Evolutionary conservation across 2,797 vertebrate species (phyloP).

Genomic region (Typhlichthys subterraneus): DNA sequence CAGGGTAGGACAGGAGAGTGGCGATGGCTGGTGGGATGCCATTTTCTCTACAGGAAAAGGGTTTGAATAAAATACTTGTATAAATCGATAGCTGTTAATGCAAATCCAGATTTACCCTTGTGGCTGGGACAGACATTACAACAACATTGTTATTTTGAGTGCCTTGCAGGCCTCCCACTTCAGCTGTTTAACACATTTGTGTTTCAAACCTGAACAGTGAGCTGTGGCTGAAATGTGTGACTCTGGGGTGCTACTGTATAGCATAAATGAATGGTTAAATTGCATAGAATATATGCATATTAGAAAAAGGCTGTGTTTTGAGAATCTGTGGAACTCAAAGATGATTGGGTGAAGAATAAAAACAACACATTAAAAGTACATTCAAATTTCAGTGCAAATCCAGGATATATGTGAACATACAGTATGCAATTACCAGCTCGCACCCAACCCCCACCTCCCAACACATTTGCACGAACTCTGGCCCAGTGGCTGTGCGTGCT

Average conservation of each 20-base stretch:
- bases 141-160: no score
- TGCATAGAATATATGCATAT: no score
- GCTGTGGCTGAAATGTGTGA: no score
- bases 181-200: no score
- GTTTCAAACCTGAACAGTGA: no score
- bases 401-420: background rate
- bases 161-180: no score
- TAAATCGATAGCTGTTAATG: no score
- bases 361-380: background rate
- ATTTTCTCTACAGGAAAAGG: constrained; percentile 86
- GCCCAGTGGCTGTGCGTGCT: constrained; percentile 19
- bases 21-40: constrained; percentile 75
- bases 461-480: constrained; percentile 27
- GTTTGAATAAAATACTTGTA: background rate
- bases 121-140: no score
- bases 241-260: no score
- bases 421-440: constrained; percentile 18
- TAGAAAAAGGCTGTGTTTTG: no score
- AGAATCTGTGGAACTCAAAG: background rate
- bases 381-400: constrained; percentile 13
- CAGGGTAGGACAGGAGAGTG: constrained; percentile 56
- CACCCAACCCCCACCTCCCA: constrained; percentile 1
- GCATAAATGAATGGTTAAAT: background rate
- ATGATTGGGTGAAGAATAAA: no score
- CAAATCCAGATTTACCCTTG: no score